Base-by-base conservation (phyloP, 2,797 vertebrate species). In the Sebastes iracundus region DNA sequence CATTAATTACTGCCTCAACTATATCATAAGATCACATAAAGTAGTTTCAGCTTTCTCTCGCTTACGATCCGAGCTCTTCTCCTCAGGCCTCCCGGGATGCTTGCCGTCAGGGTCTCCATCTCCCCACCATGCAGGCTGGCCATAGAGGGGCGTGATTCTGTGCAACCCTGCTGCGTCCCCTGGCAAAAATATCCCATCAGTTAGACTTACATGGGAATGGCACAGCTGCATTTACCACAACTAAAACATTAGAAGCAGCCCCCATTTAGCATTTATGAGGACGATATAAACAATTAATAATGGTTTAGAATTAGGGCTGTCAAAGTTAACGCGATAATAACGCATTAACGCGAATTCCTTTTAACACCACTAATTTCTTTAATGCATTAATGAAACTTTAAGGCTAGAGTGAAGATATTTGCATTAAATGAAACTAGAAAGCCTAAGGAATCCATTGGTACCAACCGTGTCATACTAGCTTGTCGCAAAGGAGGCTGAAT, bases 81-180 rank as follows among this genome's bases (percentile, higher is more conserved):
- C 93, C 35, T 97, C 96, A 9, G 95, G 92, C 75, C 95, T 97
- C 82, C 91, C 94, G 64, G 93, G 91, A 77, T 94, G 95, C 79
- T 96, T 93, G n/a, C 96, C 95, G 72, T 96, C 95, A 32, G 95
- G 86, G 3, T 98, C 97, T 81, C 95, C 97, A 18, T 99, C 98
- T 67, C 98, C 98, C 98, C 98, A 99, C 98, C 98, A 99, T 7
- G 98, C 97, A 30, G 98, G 98, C 85, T 99, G 98, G 3, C 98
- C 98, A 55, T 99, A 99, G 16, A 99, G 94, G 0, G 98, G 98
- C 1, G 98, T 99, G 12, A 97, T 97, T 81, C 97, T 96, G 71
- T 97, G 97, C 89, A 98, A 73, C 10, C 93, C 91, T 59, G 97
- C 95, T 80, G 94, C 62, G 81, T 99, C 98, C 90, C 72, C 85